Percentiles rank a stretch among this genome's conserved stretches.
These are phyloP conservation scores for Heliconius charithonia DNA, from an alignment of 2,888 invertebrate genomes.

Conservation along the genomic window DNA sequence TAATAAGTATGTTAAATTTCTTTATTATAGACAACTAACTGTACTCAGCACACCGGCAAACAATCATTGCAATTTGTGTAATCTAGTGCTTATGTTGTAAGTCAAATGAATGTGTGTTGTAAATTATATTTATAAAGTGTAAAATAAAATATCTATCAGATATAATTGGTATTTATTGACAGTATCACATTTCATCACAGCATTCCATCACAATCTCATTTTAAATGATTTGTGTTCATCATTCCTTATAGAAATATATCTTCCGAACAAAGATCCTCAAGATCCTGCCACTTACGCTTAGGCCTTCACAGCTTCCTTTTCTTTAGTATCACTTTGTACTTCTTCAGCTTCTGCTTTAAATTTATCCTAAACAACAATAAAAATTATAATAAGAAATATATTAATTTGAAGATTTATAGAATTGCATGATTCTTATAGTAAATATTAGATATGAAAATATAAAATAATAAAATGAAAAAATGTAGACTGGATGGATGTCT, in stretches of 20 bases:
- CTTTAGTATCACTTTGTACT: conserved; percentile 79
- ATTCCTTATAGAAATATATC: conserved; percentile 8
- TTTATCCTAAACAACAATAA: conserved; percentile 74
- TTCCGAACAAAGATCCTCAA: conserved; percentile 20
- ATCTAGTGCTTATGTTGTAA: conserved; percentile 33
- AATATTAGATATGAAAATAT: no score
- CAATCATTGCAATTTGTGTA: conserved; percentile 28
- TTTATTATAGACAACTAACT: conserved; percentile 7
- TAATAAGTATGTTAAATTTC: conserved; percentile 5
- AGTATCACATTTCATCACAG: conserved; percentile 45
- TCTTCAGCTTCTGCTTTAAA: conserved; percentile 85
- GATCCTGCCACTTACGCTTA: conserved; percentile 46
- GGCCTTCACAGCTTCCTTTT: conserved; percentile 79
- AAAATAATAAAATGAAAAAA: no score
- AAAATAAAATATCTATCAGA: conserved; percentile 47
- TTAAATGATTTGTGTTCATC: conserved; percentile 24
- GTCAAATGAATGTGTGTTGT: conserved; percentile 42
- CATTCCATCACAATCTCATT: conserved; percentile 1
- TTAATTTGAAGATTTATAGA: no score
- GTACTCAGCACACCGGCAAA: conserved; percentile 24
- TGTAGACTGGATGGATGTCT: no score
- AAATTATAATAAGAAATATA: not conserved
- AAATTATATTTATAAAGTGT: conserved; percentile 45
- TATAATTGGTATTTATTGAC: conserved; percentile 39
- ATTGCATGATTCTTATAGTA: no score